Conservation (phyloP, 2,113 vertebrate genomes). For the Rana temporaria region DNA sequence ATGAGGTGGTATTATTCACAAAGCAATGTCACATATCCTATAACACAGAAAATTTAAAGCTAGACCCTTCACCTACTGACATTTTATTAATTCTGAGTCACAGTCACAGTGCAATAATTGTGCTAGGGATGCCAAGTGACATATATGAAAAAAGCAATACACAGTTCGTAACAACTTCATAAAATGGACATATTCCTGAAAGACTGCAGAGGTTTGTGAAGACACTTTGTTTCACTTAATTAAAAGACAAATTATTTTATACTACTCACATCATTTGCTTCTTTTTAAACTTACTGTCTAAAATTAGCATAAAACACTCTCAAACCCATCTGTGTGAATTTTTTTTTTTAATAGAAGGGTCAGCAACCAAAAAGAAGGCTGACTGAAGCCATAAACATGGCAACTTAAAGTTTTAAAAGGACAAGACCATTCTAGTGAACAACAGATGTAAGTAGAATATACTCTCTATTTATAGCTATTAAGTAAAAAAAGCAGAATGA, state of each 20-base stretch:
- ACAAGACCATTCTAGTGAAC: too few relatives aligned
- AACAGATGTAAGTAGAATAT: too few relatives aligned
- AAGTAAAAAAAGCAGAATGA: too few relatives aligned
- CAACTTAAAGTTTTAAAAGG: too few relatives aligned
- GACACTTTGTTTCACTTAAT: background rate
- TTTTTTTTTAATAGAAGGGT: too few relatives aligned
- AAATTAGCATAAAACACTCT: too few relatives aligned
- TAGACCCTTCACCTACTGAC: slow-evolving; percentile 26
- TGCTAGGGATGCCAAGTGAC: slow-evolving; percentile 3
- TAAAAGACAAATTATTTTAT: too few relatives aligned
- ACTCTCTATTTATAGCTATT: too few relatives aligned
- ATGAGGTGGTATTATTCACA: slow-evolving; percentile 36
- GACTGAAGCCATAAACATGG: too few relatives aligned
- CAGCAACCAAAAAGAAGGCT: too few relatives aligned
- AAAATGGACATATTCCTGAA: slow-evolving; percentile 13
- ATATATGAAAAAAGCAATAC: slow-evolving; percentile 7
- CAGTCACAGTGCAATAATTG: slow-evolving; percentile 23
- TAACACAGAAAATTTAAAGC: slow-evolving; percentile 15
- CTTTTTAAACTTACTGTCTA: background rate
- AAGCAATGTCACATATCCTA: slow-evolving; percentile 50
- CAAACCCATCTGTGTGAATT: too few relatives aligned
- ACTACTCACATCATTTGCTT: background rate
- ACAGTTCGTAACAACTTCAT: background rate
- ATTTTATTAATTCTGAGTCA: slow-evolving; percentile 43
- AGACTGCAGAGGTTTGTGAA: background rate